A percentile compares a stretch with the other conserved stretches of the same genome.
phyloP scores from a whole-genome alignment of 2,113 vertebrate species.

The Micromys minutus region DNA sequence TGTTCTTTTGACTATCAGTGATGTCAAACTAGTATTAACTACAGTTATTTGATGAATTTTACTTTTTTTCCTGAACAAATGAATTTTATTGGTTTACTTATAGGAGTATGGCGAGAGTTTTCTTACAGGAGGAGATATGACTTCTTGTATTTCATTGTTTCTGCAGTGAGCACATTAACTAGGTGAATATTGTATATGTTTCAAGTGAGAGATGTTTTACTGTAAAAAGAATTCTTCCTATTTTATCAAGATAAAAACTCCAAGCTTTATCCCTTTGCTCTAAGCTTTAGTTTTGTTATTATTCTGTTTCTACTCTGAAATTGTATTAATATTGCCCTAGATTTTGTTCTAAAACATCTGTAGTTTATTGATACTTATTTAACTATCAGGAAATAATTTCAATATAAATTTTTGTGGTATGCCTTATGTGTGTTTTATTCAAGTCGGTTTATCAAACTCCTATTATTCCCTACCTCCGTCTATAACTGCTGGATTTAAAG shows the following conservation, averaged over 20 bases:
- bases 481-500: background rate
- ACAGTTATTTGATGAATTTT: background rate
- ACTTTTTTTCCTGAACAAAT: background rate
- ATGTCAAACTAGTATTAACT: background rate
- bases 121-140: background rate
- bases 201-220: background rate
- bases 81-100: background rate
- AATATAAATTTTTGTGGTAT: background rate
- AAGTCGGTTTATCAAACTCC: background rate
- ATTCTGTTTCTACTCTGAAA: background rate
- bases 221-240: background rate
- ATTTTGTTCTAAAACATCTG: background rate
- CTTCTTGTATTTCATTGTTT: background rate
- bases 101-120: background rate
- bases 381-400: background rate
- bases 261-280: background rate
- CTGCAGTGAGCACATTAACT: background rate
- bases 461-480: background rate
- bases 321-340: background rate
- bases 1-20: background rate
- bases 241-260: background rate
- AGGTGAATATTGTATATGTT: background rate
- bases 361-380: background rate
- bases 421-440: conserved; percentile 10
- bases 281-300: background rate